phyloP scores from a whole-genome alignment of 2,888 invertebrate genomes.

The Elmis aenea region DNA sequence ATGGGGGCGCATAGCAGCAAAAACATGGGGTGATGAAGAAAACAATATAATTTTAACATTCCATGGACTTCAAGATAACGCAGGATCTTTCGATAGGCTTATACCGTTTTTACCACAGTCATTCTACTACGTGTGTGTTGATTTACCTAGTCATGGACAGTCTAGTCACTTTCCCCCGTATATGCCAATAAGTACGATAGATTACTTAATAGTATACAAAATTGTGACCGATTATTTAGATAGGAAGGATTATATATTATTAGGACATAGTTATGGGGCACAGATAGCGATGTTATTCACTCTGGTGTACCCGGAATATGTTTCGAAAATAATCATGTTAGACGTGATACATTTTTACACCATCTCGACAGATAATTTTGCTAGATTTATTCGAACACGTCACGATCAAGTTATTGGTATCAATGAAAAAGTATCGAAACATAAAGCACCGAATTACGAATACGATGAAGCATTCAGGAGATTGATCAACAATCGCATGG shows the following conservation, averaged over 20 bases:
- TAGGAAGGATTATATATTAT: constrained; percentile 34
- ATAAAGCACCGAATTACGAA: constrained; percentile 39
- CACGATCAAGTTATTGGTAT: constrained; percentile 39
- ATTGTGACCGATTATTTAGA: constrained; percentile 35
- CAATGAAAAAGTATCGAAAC: constrained; percentile 27
- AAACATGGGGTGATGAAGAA: constrained; percentile 56
- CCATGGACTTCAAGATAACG: constrained; percentile 58
- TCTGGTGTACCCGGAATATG: constrained; percentile 43
- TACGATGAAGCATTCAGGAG: constrained; percentile 49
- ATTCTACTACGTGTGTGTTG: constrained; percentile 48
- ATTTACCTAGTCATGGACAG: constrained; percentile 58
- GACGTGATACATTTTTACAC: constrained; percentile 41
- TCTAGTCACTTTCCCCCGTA: constrained; percentile 51
- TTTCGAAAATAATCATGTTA: constrained; percentile 46
- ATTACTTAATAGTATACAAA: constrained; percentile 43
- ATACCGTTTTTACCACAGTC: constrained; percentile 49
- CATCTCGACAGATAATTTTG: constrained; percentile 25
- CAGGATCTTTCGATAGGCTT: constrained; percentile 54
- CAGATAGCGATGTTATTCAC: constrained; percentile 43
- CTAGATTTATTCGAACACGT: constrained; percentile 33
- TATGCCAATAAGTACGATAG: constrained; percentile 42
- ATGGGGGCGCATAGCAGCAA: constrained; percentile 57
- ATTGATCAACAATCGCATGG: constrained; percentile 44
- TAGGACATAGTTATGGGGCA: constrained; percentile 50
- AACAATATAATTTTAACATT: constrained; percentile 53